These are phyloP conservation scores for Teleogryllus occipitalis DNA, from an alignment of 1,140 invertebrate species.

Conservation along the genomic window DNA sequence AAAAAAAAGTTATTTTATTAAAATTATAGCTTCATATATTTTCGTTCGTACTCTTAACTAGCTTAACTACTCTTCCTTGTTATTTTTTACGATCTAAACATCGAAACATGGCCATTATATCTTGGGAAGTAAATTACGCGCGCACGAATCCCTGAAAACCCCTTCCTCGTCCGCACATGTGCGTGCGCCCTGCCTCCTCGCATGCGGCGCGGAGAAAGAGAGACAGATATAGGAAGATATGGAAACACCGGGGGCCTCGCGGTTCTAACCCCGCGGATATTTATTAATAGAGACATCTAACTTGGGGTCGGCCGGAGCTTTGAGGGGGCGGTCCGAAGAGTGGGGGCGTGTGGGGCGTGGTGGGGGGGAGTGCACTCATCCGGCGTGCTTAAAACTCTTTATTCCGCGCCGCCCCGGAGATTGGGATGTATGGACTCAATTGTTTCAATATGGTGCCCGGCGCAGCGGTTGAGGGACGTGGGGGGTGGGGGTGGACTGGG, in stretches of 20 bases:
- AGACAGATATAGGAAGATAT: background rate
- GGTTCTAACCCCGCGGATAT: background rate
- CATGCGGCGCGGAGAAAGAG: background rate
- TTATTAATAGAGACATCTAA: background rate
- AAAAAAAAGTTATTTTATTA: background rate
- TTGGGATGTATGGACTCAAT: constrained; percentile 11
- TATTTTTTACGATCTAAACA: constrained; percentile 6
- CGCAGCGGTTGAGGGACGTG: background rate
- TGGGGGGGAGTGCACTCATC: too few species aligned
- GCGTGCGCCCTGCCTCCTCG: background rate
- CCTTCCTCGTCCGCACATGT: background rate
- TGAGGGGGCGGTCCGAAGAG: background rate
- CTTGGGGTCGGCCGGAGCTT: too few species aligned
- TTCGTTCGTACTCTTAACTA: background rate
- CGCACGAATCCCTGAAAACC: background rate
- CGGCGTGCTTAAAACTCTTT: too few species aligned
- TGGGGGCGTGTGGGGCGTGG: background rate
- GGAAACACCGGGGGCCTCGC: too few species aligned
- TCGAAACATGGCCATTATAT: constrained; percentile 1
- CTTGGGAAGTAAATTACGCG: background rate
- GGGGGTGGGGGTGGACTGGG: background rate
- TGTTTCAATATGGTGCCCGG: constrained; percentile 12
- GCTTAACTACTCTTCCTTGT: constrained; percentile 1
- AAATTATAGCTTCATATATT: constrained; percentile 1
- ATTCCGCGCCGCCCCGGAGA: background rate